Evolutionary conservation across 2,888 invertebrate genomes (phyloP).

Genomic region (Drosophila siamana): DNA sequence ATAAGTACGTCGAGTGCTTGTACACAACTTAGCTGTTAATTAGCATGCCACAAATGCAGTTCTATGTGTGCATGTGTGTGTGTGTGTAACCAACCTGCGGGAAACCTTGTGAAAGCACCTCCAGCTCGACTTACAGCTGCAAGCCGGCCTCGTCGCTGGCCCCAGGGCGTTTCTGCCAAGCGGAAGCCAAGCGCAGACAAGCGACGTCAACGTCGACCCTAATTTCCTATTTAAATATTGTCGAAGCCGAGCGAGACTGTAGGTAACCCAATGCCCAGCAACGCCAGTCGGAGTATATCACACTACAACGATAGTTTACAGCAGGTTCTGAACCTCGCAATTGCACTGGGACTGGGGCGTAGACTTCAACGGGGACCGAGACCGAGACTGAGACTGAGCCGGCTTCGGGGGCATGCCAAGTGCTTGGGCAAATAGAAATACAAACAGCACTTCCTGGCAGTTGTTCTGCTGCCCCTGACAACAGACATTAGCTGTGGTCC

Average conservation of each 20-base stretch:
- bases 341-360: background rate
- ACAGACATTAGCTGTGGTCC: conserved; percentile 33
- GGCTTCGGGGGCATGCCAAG: conserved; percentile 43
- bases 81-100: conserved; percentile 40
- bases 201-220: conserved; percentile 52
- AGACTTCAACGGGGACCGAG: background rate
- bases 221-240: conserved; percentile 72
- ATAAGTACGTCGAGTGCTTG: conserved; percentile 26
- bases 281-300: background rate
- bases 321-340: conserved; percentile 8
- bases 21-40: conserved; percentile 50
- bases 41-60: conserved; percentile 47
- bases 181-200: conserved; percentile 57
- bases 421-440: conserved; percentile 61
- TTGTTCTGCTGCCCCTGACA: conserved; percentile 38
- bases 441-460: conserved; percentile 55
- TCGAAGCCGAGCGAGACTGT: conserved; percentile 41
- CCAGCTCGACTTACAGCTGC: conserved; percentile 44
- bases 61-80: conserved; percentile 4
- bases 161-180: conserved; percentile 32
- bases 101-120: conserved; percentile 65
- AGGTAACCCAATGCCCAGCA: conserved; percentile 64
- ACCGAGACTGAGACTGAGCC: background rate
- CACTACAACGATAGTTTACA: conserved; percentile 8
- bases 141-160: conserved; percentile 5